These are phyloP conservation scores for Parambassis ranga DNA, from an alignment of 2,797 vertebrate genomes.

Conservation along the genomic window DNA sequence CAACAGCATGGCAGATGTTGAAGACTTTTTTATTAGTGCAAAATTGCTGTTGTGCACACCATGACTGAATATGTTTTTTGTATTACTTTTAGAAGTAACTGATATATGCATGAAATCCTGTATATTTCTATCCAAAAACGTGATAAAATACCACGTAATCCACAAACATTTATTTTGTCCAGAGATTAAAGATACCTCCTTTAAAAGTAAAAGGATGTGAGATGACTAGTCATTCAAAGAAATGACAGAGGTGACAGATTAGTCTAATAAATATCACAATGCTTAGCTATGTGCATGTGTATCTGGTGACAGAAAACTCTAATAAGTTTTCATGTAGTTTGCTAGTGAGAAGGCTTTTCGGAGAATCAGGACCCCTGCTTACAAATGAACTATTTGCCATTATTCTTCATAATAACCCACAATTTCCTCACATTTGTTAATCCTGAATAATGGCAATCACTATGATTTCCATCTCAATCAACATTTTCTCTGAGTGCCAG, in stretches of 20 bases:
- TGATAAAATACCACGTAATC: no score
- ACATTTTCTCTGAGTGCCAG: slow-evolving; percentile 29
- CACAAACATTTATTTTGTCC: no score
- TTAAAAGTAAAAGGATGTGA: no score
- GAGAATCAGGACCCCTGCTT: not conserved
- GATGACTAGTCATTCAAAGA: no score
- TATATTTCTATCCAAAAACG: no score
- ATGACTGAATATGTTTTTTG: not conserved
- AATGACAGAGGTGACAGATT: no score
- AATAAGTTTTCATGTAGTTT: not conserved
- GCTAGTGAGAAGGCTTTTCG: not conserved
- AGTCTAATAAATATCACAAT: no score
- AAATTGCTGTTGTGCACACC: not conserved
- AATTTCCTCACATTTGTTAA: slow-evolving; percentile 49
- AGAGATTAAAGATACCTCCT: no score
- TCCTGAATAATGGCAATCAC: slow-evolving; percentile 41
- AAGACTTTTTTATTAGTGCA: not conserved
- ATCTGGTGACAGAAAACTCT: no score
- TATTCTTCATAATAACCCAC: slow-evolving; percentile 26
- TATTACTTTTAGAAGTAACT: not conserved
- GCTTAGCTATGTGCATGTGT: no score
- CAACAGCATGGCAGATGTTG: not conserved
- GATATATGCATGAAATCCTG: no score
- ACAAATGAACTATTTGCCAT: slow-evolving; percentile 27
- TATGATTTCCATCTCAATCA: slow-evolving; percentile 13